Conservation (phyloP, 37 sponge, comb jelly and placozoan genomes). For the Diacarnus erythraeanus region DNA sequence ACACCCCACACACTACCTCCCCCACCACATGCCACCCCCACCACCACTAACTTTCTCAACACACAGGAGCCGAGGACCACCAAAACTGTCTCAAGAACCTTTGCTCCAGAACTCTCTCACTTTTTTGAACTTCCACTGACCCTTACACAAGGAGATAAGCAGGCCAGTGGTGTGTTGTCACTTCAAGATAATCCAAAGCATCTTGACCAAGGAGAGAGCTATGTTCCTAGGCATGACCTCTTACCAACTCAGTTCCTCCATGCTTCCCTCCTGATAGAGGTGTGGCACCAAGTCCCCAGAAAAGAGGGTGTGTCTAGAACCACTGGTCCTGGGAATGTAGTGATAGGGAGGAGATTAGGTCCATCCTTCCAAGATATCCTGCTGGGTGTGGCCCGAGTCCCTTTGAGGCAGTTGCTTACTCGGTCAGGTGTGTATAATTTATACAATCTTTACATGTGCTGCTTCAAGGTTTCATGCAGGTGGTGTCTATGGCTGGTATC, state of each 20-base stretch:
- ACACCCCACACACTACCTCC: too few species aligned
- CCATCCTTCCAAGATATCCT: slow-evolving; percentile 43
- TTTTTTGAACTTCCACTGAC: slow-evolving; percentile 65
- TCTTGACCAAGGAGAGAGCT: neutral
- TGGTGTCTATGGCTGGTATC: slow-evolving; percentile 72
- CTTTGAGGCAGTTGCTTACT: slow-evolving; percentile 10
- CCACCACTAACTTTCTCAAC: neutral
- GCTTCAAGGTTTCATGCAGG: too few species aligned
- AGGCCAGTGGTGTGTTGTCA: too few species aligned
- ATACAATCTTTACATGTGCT: neutral
- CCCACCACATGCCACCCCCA: neutral
- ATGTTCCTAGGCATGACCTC: neutral
- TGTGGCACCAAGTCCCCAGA: slow-evolving; percentile 64
- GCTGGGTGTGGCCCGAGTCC: slow-evolving; percentile 54
- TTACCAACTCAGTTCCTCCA: slow-evolving; percentile 42
- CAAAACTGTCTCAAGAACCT: slow-evolving; percentile 66
- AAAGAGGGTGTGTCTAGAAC: neutral
- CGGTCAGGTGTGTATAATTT: slow-evolving; percentile 39
- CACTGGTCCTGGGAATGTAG: neutral
- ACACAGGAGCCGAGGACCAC: slow-evolving; percentile 31
- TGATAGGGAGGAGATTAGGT: slow-evolving; percentile 19
- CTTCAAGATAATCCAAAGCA: too few species aligned
- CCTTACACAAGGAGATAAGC: neutral
- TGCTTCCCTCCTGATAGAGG: slow-evolving; percentile 38
- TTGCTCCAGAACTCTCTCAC: slow-evolving; percentile 76